Evolutionary conservation across 2,888 invertebrate genomes (phyloP), one percentile per base, ranked within the genome.

Genomic region (Amphimallon solstitiale): DNA sequence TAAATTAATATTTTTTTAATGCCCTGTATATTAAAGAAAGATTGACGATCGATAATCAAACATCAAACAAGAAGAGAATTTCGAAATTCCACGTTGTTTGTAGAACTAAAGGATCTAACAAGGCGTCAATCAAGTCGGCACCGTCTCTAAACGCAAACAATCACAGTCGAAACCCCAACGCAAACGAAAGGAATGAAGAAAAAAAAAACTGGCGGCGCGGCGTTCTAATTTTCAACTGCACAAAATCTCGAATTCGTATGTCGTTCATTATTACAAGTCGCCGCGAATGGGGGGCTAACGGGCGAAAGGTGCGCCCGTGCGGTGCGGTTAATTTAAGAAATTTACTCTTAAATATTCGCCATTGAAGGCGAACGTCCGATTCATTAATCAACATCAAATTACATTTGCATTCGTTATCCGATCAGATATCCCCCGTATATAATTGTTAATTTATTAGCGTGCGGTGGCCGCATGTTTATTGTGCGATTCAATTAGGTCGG

Each of bases 301-400:
- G 14, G 43, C 38, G 14, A 3, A 38, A 51, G 62, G 62, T 51
- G 62, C 29, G 62, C n/a, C 62, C 12, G 51, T n/a, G n/a, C n/a
- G n/a, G n/a, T n/a, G n/a, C n/a, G n/a, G n/a, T 62, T 62, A 62
- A 62, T 49, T 62, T 49, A 38, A 40, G 38, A 62, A 62, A 62
- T 51, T 51, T 40, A 62, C 49, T 62, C 51, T 51, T 51, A 62
- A 62, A 62, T 62, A 62, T 51, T 62, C 51, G 23, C 62, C 23
- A 62, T 51, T 37, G 37, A 62, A 51, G 10, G 14, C 43, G 23
- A 14, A 43, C 29, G 23, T 12, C 29, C 40, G 29, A 21, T 51
- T 37, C 66, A 66, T 66, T 66, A 66, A 66, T 66, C 66, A 66
- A 61, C 61, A 61, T 66, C 62, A 66, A 62, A 66, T 66, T 66